phyloP scores from a whole-genome alignment of 2,113 vertebrate species.

The Tachuris rubrigastra region DNA sequence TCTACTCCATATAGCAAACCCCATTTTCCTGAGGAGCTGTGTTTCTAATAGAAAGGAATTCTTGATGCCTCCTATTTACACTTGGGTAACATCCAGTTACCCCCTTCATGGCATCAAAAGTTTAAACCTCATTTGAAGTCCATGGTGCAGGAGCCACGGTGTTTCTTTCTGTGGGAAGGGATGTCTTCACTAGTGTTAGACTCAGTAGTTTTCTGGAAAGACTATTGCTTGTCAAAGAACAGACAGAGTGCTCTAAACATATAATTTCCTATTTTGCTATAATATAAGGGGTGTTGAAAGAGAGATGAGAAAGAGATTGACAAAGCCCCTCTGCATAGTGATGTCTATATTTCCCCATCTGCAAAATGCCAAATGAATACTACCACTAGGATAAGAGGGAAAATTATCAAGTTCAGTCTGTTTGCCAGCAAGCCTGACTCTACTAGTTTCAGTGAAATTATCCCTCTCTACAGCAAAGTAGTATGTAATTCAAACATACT shows the following conservation, averaged over 20 bases:
- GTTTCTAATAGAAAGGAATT: neutral
- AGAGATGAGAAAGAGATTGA: neutral
- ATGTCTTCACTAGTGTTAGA: neutral
- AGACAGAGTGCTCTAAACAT: neutral
- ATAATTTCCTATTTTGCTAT: slow-evolving; percentile 29
- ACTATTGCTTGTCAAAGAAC: neutral
- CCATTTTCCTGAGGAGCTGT: neutral
- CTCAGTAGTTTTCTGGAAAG: neutral
- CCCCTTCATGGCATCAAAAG: fast-evolving
- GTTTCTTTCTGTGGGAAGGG: neutral
- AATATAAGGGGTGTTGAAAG: slow-evolving; percentile 1
- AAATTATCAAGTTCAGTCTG: slow-evolving; percentile 6
- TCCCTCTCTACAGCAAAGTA: neutral
- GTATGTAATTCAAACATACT: slow-evolving; percentile 1
- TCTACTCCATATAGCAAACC: neutral
- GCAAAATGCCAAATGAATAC: neutral
- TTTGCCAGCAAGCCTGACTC: neutral
- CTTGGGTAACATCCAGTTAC: neutral
- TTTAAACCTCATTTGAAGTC: slow-evolving; percentile 4
- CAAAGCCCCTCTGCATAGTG: neutral
- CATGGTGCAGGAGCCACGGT: neutral
- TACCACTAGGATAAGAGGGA: neutral
- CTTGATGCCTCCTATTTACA: neutral
- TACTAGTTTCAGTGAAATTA: slow-evolving; percentile 25
- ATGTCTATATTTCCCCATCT: neutral